Conservation (phyloP, 2,888 invertebrate genomes). For the Auanema freiburgensis region DNA sequence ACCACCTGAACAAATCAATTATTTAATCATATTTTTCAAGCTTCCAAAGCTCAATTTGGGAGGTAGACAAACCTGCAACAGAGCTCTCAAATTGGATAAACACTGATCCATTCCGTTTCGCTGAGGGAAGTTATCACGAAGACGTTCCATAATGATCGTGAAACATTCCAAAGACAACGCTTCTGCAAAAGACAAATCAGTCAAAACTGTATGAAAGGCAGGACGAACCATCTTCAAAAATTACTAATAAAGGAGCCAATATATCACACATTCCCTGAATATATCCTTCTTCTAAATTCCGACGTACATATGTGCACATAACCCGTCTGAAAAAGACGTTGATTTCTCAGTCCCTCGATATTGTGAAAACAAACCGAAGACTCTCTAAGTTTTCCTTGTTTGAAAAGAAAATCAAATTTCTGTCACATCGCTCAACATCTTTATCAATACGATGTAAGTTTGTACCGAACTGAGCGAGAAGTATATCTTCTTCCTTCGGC, state of each 20-base stretch:
- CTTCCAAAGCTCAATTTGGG: neutral
- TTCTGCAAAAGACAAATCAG: constrained; percentile 69
- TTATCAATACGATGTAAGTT: constrained; percentile 94
- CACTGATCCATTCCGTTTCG: constrained; percentile 92
- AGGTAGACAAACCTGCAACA: constrained; percentile 66
- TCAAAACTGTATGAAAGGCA: neutral
- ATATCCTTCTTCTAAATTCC: constrained; percentile 88
- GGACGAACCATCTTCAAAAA: constrained; percentile 78
- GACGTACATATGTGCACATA: constrained; percentile 84
- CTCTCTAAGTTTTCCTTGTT: constrained; percentile 83
- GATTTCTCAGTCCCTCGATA: neutral
- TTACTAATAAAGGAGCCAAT: constrained; percentile 86
- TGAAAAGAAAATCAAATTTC: constrained; percentile 90
- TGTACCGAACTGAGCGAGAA: constrained; percentile 71
- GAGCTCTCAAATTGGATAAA: constrained; percentile 86
- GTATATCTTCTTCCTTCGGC: constrained; percentile 25
- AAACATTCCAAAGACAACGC: constrained; percentile 88
- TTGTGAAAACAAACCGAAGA: constrained; percentile 34
- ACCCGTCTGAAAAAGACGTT: constrained; percentile 31
- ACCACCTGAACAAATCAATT: constrained; percentile 63
- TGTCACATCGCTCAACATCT: constrained; percentile 90
- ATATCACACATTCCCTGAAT: constrained; percentile 98
- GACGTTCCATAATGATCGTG: constrained; percentile 84
- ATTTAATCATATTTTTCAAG: constrained; percentile 1
- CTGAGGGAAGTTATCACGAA: constrained; percentile 87